Evolutionary conservation across 2,888 invertebrate species (phyloP), one percentile per base, ranked within the genome.

Genomic region (Aspidiotus rigidus): DNA sequence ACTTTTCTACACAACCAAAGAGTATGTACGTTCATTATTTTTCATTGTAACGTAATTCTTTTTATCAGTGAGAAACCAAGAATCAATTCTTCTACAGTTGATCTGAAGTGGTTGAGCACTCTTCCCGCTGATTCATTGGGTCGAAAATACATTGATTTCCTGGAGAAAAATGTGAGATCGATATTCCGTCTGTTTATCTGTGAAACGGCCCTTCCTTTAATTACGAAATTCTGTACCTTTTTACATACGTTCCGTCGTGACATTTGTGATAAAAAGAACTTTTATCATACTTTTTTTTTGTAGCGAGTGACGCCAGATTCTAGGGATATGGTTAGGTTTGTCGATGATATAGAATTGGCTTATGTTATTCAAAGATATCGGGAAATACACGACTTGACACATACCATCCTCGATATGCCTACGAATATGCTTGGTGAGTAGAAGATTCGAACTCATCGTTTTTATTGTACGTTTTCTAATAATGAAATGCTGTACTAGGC

Each of bases 361-460:
- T 99, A 97, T 80, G 89, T 98, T 60, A 94, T 99, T 89, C 93
- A 95, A 78, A 83, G 99, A 69, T 99, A 99, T 77, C 85, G 99
- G 73, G 97, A 99, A 81, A 89, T 91, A 9, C 99, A 99, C 78
- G 99, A 99, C 81, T 83, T 99, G 73, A 85, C 92, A 70, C 99
- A 99, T 79, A 88, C 95, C 0, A 81, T 90, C 16, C 83, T 98
- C 55, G 86, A 87, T 73, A 96, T 97, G 93, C 94, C 91, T 53
- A 96, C 94, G 11, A 90, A 90, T 75, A 93, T 95, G 92, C 80
- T 95, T 49, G 85, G 87, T 83, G n/a, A 13, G 59, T 17, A 57
- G 42, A 13, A 16, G 15, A 62, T 62, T 41, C 16, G 11, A 60
- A 67, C 10, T 60, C 16, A 17, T 60, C 7, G 8, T 15, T 13